phyloP scores from a whole-genome alignment of 1,140 invertebrate species.

The Phymastichus coffea region DNA sequence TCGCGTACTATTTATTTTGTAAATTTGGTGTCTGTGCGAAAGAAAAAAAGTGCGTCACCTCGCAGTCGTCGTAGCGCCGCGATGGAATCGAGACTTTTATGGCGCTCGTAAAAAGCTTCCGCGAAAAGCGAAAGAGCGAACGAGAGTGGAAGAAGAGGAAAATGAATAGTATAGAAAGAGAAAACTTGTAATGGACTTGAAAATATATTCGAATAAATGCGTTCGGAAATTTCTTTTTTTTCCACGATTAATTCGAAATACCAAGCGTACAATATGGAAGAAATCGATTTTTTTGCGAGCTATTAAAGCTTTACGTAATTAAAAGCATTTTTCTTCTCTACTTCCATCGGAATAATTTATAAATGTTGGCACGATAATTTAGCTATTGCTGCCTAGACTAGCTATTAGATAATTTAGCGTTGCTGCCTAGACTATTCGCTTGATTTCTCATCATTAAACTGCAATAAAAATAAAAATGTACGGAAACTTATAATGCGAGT shows the following conservation, averaged over 20 bases:
- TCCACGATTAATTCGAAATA: background rate
- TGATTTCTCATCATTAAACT: too few species aligned
- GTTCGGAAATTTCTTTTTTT: background rate
- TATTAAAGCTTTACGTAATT: too few species aligned
- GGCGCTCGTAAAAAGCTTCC: background rate
- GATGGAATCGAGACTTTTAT: slow-evolving; percentile 5
- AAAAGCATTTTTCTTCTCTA: too few species aligned
- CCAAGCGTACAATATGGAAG: background rate
- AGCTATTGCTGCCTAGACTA: too few species aligned
- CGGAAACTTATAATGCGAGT: too few species aligned
- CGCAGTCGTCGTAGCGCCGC: background rate
- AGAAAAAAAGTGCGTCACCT: background rate
- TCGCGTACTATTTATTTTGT: slow-evolving; percentile 4
- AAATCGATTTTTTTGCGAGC: background rate
- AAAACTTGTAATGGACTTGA: background rate
- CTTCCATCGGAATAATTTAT: too few species aligned
- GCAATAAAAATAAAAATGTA: too few species aligned
- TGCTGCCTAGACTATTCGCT: too few species aligned
- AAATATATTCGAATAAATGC: slow-evolving; percentile 4
- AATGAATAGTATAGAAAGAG: too few species aligned
- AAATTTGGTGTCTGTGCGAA: background rate
- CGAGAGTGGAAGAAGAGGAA: background rate
- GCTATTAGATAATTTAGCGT: too few species aligned
- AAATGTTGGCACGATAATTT: too few species aligned
- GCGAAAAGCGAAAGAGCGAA: background rate